Percentiles rank a stretch among this genome's conserved stretches.
These are phyloP conservation scores for Pegea sp. DNA, from an alignment of 23 tunicate genomes.

Conservation along the genomic window DNA sequence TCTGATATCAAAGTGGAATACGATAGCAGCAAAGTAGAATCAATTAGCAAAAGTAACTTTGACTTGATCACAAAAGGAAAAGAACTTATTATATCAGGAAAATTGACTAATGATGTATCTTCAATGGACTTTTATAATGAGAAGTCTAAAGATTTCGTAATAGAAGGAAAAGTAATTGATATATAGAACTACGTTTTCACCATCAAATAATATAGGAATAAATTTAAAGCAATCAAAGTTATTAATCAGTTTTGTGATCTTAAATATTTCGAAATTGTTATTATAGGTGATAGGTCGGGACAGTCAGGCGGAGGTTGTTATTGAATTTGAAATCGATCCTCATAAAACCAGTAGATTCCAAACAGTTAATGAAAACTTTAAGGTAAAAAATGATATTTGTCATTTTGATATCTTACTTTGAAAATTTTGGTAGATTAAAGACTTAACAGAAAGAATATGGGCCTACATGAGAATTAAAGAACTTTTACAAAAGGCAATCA, in stretches of 20 bases:
- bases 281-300: background rate
- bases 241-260: too few species aligned
- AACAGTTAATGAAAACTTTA: background rate
- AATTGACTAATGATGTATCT: constrained; percentile 1
- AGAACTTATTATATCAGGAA: constrained; percentile 52
- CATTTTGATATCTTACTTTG: background rate
- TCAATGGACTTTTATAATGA: background rate
- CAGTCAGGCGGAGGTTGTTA: background rate
- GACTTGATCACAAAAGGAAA: constrained; percentile 15
- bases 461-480: background rate
- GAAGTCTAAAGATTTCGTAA: too few species aligned
- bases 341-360: background rate
- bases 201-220: too few species aligned
- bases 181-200: too few species aligned
- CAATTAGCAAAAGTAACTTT: constrained; percentile 16
- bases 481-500: background rate
- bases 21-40: constrained; percentile 13
- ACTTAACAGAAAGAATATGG: background rate
- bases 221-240: too few species aligned
- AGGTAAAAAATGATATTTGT: too few species aligned
- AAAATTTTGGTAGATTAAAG: background rate
- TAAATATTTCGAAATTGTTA: too few species aligned
- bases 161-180: too few species aligned
- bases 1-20: constrained; percentile 42
- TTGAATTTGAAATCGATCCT: background rate